Evolutionary conservation across 2,888 invertebrate genomes (phyloP), one percentile per base, ranked within the genome.

Genomic region (Zhengitettix transpicula): DNA sequence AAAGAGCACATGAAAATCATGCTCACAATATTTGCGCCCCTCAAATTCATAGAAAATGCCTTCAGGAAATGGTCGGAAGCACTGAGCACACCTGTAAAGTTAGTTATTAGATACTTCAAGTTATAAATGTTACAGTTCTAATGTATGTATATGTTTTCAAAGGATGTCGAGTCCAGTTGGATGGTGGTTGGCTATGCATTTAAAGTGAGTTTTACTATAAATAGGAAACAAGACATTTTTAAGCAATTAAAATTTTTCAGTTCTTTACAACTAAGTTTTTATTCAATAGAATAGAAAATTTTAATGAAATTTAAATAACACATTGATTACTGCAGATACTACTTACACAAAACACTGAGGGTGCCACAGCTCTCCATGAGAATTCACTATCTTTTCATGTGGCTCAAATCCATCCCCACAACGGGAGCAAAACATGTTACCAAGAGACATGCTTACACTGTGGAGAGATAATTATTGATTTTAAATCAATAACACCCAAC

Each of bases 31-130:
- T 74, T 98, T 99, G 65, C 99, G 82, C 1, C 96, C 97, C 74
- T 99, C 99, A 73, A 97, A 99, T 77, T 99, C 98, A 73, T 96
- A 99, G 73, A 97, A 99, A 56, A 95, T 85, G 58, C 97, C 97
- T 71, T 98, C 97, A 62, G 92, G 93, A 71, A 99, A 99, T 55
- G 94, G 89, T 62, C 96, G 88, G 75, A 99, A 99, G 72, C 99
- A 99, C 77, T 99, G 99, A 1, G 97, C 97, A 75, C 98, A 99
- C 40, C 97, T 91, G 68, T 16, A 72, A 67, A 64, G 10, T 40
- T 1, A 53, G 15, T 53, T 15, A 53, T 16, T 11, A 53, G 1
- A 7, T 53, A n/a, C n/a, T 11, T 53, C 8, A 7, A 28, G 1
- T 53, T 55, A 28, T 28, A 28, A 28, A 28, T 28, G 28, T 28